These are phyloP conservation scores for Pterostichus madidus DNA, from an alignment of 2,888 invertebrate species.

Conservation along the genomic window DNA sequence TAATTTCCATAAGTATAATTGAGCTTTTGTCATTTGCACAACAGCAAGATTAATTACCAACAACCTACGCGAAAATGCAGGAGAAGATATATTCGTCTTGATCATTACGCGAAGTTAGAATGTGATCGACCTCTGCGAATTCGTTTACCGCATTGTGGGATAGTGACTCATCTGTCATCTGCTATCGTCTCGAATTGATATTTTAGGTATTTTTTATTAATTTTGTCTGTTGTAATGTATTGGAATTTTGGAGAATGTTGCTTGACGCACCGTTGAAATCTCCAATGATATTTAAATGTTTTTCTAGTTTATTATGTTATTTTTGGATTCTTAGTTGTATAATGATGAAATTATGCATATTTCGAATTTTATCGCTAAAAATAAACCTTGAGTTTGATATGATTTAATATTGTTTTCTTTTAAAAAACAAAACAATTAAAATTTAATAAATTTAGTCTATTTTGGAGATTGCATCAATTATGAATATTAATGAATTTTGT, in stretches of 20 bases:
- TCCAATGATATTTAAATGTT: slow-evolving; percentile 18
- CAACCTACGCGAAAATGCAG: slow-evolving; percentile 42
- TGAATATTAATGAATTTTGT: not conserved
- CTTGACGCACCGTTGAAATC: slow-evolving; percentile 31
- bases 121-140: slow-evolving; percentile 10
- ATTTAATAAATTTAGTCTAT: slow-evolving; percentile 21
- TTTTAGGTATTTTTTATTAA: not conserved
- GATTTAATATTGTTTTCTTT: not conserved
- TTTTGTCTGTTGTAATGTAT: not conserved
- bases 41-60: slow-evolving; percentile 38
- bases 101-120: not conserved
- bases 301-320: slow-evolving; percentile 3
- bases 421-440: slow-evolving; percentile 12
- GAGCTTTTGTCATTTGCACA: slow-evolving; percentile 53
- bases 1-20: slow-evolving; percentile 53
- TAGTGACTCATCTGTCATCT: slow-evolving; percentile 37
- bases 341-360: slow-evolving; percentile 30
- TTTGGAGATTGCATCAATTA: slow-evolving; percentile 4
- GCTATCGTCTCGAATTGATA: slow-evolving; percentile 12
- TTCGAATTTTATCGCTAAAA: slow-evolving; percentile 24
- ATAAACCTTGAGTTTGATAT: slow-evolving; percentile 24
- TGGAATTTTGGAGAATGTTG: slow-evolving; percentile 6
- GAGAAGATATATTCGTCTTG: not conserved
- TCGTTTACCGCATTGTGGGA: slow-evolving; percentile 13
- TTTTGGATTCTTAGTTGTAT: slow-evolving; percentile 8